Evolutionary conservation across 2,797 vertebrate genomes (phyloP).

Genomic region (Sparus aurata): DNA sequence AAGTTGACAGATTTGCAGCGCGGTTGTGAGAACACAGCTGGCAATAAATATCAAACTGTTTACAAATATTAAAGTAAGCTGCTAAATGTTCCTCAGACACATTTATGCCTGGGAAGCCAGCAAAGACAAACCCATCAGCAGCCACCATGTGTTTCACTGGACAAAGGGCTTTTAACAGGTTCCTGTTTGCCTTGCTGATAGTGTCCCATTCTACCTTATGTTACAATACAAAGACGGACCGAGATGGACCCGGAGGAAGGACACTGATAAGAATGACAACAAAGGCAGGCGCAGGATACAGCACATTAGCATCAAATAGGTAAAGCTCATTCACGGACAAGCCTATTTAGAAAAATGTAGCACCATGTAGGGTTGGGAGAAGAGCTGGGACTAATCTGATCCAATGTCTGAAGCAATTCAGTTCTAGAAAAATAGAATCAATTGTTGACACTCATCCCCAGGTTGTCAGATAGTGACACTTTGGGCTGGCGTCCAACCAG

Average conservation of each 20-base stretch:
- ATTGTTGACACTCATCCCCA: too few species aligned
- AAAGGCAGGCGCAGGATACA: slow-evolving; percentile 62
- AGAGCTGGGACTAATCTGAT: too few species aligned
- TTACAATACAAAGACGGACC: slow-evolving; percentile 57
- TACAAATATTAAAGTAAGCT: slow-evolving; percentile 51
- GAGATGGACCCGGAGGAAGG: slow-evolving; percentile 63
- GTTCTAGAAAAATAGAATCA: too few species aligned
- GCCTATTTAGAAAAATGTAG: neutral
- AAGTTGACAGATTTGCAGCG: slow-evolving; percentile 30
- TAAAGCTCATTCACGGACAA: slow-evolving; percentile 23
- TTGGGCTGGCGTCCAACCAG: too few species aligned
- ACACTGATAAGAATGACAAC: slow-evolving; percentile 77
- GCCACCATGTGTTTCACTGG: slow-evolving; percentile 67
- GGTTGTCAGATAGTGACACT: too few species aligned
- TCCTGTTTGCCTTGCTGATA: slow-evolving; percentile 81
- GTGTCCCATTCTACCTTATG: slow-evolving; percentile 61
- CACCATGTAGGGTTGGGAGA: neutral
- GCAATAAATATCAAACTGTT: slow-evolving; percentile 51
- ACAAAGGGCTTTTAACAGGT: slow-evolving; percentile 79
- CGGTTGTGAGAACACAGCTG: slow-evolving; percentile 34
- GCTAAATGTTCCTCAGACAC: slow-evolving; percentile 35
- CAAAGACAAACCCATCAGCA: slow-evolving; percentile 72
- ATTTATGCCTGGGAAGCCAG: slow-evolving; percentile 42
- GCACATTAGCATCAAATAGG: slow-evolving; percentile 48
- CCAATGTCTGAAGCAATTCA: too few species aligned